Evolutionary conservation across 2,113 vertebrate genomes (phyloP), one percentile per base, ranked within the genome.

Genomic region (Zosterops japonicus): DNA sequence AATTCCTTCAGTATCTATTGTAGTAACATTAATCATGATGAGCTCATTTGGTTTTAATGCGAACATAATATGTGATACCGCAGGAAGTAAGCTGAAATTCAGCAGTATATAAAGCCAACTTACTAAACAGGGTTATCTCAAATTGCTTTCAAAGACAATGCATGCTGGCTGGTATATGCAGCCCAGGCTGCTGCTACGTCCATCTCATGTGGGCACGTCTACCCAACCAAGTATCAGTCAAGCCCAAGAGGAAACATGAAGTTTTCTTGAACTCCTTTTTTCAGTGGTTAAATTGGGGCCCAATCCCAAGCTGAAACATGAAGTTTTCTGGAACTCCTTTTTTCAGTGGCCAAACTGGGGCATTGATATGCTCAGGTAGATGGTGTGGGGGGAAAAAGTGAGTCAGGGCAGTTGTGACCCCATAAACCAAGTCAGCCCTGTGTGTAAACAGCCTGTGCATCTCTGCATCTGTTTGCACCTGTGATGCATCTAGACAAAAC

Each of bases 21-120:
- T 72, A 89, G 85, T 91, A 95, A 74, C 75, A 94, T 97, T 97
- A 97, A 96, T 98, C 96, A 96, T 23, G 76, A 96, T 96, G 91
- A 97, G 59, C 57, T 98, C 95, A 95, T 96, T 97, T 94, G 87
- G 88, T 82, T 96, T 96, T 95, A 97, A 96, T 95, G 93, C 67
- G 65, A 96, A 77, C 95, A 95, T 93, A 97, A 87, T 92, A 93
- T 94, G 68, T 79, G 74, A 96, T 96, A 75, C 68, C 11, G 7
- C 60, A 96, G 89, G 84, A 97, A 98, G 96, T 84, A 70, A 39
- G 44, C 29, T 93, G 76, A 80, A 94, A 96, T 96, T 81, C 74
- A 82, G 79, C 49, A 69, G 63, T 89, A 95, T 93, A 85, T 96
- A 95, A 95, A 92, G 61, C 39, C 41, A 11, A 12, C 72, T 67